These are phyloP conservation scores for Pica pica DNA, from an alignment of 2,113 vertebrate species.

Conservation along the genomic window DNA sequence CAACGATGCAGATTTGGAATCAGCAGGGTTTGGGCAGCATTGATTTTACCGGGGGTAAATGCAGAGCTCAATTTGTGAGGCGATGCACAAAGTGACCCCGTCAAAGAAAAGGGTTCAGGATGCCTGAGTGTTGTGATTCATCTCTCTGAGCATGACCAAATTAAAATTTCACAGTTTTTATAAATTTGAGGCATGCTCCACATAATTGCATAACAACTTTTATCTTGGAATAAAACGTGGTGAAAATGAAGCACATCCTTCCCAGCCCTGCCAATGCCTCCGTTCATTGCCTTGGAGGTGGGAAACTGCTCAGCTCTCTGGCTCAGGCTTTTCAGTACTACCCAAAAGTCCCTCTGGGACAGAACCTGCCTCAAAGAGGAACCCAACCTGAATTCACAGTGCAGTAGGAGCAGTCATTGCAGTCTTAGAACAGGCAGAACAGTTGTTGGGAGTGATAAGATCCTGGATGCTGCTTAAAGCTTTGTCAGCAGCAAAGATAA, in stretches of 20 bases:
- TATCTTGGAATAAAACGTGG: neutral
- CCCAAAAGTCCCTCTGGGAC: neutral
- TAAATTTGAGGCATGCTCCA: neutral
- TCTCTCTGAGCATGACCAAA: neutral
- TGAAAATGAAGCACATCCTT: neutral
- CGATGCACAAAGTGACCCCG: neutral
- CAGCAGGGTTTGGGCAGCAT: neutral
- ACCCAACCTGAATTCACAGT: neutral
- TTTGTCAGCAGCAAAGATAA: neutral
- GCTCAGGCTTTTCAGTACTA: neutral
- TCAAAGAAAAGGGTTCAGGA: neutral
- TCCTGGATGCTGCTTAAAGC: neutral
- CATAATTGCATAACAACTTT: conserved; percentile 27
- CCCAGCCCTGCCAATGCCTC: neutral
- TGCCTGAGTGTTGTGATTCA: neutral
- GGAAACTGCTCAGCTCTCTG: neutral
- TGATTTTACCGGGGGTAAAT: neutral
- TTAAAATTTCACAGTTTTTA: conserved; percentile 45
- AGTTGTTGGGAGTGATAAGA: neutral
- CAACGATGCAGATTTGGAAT: neutral
- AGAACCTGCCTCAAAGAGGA: neutral
- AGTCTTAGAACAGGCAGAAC: neutral
- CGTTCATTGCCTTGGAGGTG: neutral
- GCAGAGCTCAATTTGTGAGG: neutral
- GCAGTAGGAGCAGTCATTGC: neutral